Percentiles rank a stretch among this genome's conserved stretches.
Conservation (phyloP, 2,113 vertebrate genomes). For the Campylomormyrus tamandua region DNA sequence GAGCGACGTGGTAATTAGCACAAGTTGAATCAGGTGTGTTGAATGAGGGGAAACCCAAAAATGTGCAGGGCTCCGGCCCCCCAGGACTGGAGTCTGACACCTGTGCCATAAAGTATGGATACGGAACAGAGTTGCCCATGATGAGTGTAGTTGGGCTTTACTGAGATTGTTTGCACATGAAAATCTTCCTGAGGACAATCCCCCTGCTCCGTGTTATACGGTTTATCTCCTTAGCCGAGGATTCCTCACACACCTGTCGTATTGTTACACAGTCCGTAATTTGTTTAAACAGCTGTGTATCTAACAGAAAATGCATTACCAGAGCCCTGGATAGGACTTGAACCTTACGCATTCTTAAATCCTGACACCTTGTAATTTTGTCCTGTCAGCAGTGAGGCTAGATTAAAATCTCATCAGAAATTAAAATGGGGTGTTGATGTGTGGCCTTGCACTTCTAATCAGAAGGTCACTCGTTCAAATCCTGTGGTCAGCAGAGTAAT, state of each 20-base stretch:
- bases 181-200: background rate
- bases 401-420: background rate
- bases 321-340: background rate
- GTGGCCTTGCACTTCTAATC: background rate
- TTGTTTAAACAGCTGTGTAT: background rate
- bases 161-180: background rate
- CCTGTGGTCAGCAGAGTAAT: background rate
- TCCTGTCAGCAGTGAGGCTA: background rate
- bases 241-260: background rate
- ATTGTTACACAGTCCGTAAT: background rate
- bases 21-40: no score
- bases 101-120: background rate
- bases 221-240: background rate
- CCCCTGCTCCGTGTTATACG: background rate
- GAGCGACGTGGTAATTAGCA: no score
- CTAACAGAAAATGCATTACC: background rate
- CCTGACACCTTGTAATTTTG: background rate
- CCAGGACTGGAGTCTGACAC: no score
- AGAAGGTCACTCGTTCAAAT: background rate
- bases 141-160: background rate
- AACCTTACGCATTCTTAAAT: background rate
- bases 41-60: no score
- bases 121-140: background rate
- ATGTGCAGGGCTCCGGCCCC: no score
- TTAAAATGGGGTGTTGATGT: background rate